A percentile compares a stretch with the other conserved stretches of the same genome.
phyloP scores from a whole-genome alignment of 2,888 invertebrate genomes.

The Epirrhoe alternata region DNA sequence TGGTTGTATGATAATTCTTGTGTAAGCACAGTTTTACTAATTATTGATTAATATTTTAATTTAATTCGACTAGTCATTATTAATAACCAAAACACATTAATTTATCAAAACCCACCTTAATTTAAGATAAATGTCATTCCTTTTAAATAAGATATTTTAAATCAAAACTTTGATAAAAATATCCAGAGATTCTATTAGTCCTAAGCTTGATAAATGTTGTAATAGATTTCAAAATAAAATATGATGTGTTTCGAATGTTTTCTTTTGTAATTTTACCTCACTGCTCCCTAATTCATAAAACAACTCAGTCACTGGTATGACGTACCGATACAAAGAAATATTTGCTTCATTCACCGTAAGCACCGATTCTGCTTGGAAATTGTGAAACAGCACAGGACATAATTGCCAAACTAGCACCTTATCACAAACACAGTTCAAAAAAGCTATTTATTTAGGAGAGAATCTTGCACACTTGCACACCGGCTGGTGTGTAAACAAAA shows the following conservation, averaged over 20 bases:
- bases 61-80: slow-evolving; percentile 40
- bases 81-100: slow-evolving; percentile 34
- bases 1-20: slow-evolving; percentile 8
- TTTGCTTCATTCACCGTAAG: too few species aligned
- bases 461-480: too few species aligned
- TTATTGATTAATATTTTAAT: slow-evolving; percentile 12
- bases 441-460: too few species aligned
- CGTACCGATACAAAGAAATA: too few species aligned
- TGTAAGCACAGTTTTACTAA: slow-evolving; percentile 6
- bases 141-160: slow-evolving; percentile 26
- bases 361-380: too few species aligned
- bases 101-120: slow-evolving; percentile 33
- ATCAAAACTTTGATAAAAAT: slow-evolving; percentile 18
- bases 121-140: slow-evolving; percentile 36
- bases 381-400: too few species aligned
- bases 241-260: slow-evolving; percentile 61
- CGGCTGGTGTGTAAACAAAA: too few species aligned
- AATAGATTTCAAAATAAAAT: slow-evolving; percentile 69
- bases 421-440: too few species aligned
- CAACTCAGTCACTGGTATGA: too few species aligned
- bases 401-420: too few species aligned
- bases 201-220: slow-evolving; percentile 55
- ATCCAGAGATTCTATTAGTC: slow-evolving; percentile 33
- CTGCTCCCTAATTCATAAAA: too few species aligned
- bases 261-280: slow-evolving; percentile 36